Base-by-base conservation (phyloP, 2,888 invertebrate species). In the Hermodice carunculata region DNA sequence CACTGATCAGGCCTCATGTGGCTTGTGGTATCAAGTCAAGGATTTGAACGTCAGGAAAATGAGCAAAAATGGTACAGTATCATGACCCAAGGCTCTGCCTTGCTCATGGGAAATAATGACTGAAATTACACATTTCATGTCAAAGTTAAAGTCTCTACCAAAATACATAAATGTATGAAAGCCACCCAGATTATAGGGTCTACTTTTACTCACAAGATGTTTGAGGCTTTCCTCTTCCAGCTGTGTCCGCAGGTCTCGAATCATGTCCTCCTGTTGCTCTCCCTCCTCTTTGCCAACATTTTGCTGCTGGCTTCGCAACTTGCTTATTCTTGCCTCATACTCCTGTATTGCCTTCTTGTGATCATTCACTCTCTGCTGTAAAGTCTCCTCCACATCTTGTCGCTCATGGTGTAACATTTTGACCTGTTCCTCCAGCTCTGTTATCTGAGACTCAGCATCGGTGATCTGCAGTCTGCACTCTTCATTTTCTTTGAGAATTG, bases 161-260 rank as follows among this genome's bases (percentile, higher is more conserved):
- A n/a, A n/a, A n/a, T n/a, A n/a, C n/a, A n/a, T n/a, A n/a, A n/a
- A n/a, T n/a, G n/a, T n/a, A n/a, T n/a, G n/a, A n/a, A n/a, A n/a
- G n/a, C n/a, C n/a, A n/a, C n/a, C n/a, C n/a, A n/a, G n/a, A n/a
- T n/a, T n/a, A n/a, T n/a, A n/a, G n/a, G n/a, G n/a, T n/a, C n/a
- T n/a, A n/a, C n/a, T n/a, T n/a, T n/a, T n/a, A n/a, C n/a, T n/a
- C n/a, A 67, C 67, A 58, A 53, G n/a, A 46, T 69, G 64, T 6
- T 26, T 26, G 24, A 31, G 6, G 8, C 64, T 34, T 34, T 67
- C 66, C n/a, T 63, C 61, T 26, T 64, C 61, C 11, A 69, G 64
- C 49, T 56, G 57, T 22, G 17, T 32, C 40, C 49, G 31, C 22
- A 69, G 64, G 24, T 26, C 40, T 5, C 11, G 6, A 11, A n/a